Conservation (phyloP, 2,797 vertebrate genomes). For the Cossypha dichroa region DNA sequence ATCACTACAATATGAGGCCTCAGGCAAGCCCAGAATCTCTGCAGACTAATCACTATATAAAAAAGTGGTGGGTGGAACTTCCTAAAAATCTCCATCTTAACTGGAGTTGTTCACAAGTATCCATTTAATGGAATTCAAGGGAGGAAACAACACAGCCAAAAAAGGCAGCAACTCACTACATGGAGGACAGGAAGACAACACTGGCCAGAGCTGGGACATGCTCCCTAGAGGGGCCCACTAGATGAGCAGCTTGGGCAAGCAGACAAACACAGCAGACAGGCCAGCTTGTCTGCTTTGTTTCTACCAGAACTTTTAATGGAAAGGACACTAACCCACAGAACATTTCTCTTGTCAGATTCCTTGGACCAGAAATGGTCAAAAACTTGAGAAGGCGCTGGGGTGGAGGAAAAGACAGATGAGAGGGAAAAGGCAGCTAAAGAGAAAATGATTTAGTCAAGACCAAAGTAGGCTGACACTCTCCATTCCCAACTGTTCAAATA, state of each 20-base stretch:
- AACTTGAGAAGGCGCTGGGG: not conserved
- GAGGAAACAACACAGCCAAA: not conserved
- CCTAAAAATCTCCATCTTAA: not conserved
- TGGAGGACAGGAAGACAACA: not conserved
- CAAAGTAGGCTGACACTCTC: not conserved
- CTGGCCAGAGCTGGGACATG: not conserved
- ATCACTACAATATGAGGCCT: not conserved
- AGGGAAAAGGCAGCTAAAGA: not conserved
- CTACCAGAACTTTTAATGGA: constrained; percentile 14
- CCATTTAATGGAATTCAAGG: not conserved
- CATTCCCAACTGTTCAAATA: not conserved
- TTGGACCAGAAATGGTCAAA: constrained; percentile 33
- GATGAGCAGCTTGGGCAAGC: not conserved
- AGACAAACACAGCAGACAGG: not conserved
- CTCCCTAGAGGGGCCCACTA: not conserved
- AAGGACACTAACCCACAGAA: constrained; percentile 39
- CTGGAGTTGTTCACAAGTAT: not conserved
- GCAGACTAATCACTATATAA: not conserved
- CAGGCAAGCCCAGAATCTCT: not conserved
- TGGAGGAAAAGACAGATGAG: constrained; percentile 2
- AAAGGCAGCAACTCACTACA: not conserved
- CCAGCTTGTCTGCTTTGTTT: constrained; percentile 40
- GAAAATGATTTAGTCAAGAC: not conserved
- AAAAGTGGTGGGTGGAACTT: not conserved
- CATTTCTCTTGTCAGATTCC: constrained; percentile 45